A percentile compares a stretch with the other conserved stretches of the same genome.
These are phyloP conservation scores for Semicossyphus pulcher DNA, from an alignment of 2,113 vertebrate species.

Conservation along the genomic window DNA sequence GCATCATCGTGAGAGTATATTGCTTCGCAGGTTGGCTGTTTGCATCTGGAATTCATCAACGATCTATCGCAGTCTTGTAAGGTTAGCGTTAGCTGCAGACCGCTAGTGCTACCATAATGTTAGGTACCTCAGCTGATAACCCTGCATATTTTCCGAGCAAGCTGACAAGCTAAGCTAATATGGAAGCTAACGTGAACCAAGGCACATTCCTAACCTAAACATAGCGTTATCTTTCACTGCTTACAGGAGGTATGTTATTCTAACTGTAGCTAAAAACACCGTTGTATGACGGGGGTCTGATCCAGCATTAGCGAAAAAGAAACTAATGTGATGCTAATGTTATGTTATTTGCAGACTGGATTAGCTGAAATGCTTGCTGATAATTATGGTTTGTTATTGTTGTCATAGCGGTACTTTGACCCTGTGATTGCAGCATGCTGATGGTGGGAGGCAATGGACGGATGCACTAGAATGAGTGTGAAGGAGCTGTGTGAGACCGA, in stretches of 20 bases:
- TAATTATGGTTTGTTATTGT: constrained; percentile 45
- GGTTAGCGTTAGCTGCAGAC: constrained; percentile 49
- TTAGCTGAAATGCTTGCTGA: constrained; percentile 3
- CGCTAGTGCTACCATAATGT: constrained; percentile 15
- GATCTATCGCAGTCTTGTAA: constrained; percentile 10
- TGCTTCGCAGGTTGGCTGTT: not conserved
- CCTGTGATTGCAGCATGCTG: constrained; percentile 83
- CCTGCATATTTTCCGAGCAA: constrained; percentile 2
- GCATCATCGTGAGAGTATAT: fast-evolving
- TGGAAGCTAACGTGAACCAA: not conserved
- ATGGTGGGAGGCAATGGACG: constrained; percentile 87
- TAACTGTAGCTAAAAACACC: not conserved
- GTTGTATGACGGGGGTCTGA: not conserved
- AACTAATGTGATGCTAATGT: not conserved
- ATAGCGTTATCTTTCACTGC: too few relatives aligned
- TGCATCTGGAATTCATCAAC: not conserved
- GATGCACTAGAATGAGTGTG: constrained; percentile 94
- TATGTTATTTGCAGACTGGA: not conserved
- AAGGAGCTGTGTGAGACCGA: constrained; percentile 99
- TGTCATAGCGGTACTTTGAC: constrained; percentile 21
- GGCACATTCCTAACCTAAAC: constrained; percentile 3
- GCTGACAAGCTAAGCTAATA: constrained; percentile 38
- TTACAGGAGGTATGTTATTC: not conserved
- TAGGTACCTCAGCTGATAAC: constrained; percentile 56
- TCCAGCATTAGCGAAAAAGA: not conserved